A percentile compares a stretch with the other conserved stretches of the same genome.
Conservation (phyloP, 2,888 invertebrate species). For the Tinea trinotella region DNA sequence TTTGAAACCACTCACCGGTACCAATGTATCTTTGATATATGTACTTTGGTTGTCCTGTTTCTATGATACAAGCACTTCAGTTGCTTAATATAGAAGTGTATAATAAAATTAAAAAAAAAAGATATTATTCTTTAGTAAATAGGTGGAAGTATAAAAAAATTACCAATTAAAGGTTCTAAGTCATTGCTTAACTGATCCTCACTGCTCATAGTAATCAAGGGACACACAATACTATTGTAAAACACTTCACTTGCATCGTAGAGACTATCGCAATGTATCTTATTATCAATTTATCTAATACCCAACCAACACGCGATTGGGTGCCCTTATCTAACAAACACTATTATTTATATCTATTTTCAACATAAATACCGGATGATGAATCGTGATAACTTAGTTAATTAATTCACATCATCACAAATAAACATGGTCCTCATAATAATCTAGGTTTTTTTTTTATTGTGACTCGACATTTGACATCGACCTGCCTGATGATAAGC, state of each 20-base stretch:
- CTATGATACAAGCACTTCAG: no score
- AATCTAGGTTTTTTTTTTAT: background rate
- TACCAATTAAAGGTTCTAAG: conserved; percentile 33
- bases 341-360: conserved; percentile 6
- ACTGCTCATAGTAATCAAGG: background rate
- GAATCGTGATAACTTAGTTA: background rate
- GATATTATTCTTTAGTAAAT: no score
- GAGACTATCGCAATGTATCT: background rate
- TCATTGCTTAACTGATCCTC: conserved; percentile 26
- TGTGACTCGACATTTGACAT: no score
- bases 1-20: no score
- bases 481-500: no score
- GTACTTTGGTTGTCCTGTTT: no score
- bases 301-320: conserved; percentile 11
- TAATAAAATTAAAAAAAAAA: no score
- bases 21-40: no score
- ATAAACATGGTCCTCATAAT: background rate
- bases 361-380: conserved; percentile 10
- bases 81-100: no score
- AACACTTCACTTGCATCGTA: background rate
- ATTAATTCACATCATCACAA: background rate
- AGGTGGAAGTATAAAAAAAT: conserved; percentile 33
- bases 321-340: conserved; percentile 1
- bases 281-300: conserved; percentile 11
- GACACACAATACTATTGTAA: background rate